Percentiles rank a stretch among this genome's conserved stretches.
Conservation (phyloP, 2,888 invertebrate genomes). For the Taphrorychus bicolor region DNA sequence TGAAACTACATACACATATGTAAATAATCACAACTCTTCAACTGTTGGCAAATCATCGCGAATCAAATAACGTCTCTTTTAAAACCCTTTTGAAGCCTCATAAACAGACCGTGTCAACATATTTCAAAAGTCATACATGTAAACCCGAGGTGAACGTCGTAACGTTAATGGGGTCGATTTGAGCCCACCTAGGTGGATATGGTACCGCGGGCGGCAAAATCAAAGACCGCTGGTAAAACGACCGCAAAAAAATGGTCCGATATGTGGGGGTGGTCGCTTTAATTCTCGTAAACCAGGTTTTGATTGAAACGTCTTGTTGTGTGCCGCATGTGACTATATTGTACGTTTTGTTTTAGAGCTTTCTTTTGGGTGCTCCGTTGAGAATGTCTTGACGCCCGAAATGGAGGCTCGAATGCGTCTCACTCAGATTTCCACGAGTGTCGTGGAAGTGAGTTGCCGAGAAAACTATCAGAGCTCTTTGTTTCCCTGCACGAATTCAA, state of each 20-base stretch:
- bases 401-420: slow-evolving; percentile 10
- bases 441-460: slow-evolving; percentile 54
- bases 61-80: too few relatives aligned
- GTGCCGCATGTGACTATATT: background rate
- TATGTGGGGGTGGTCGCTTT: slow-evolving; percentile 19
- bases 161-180: slow-evolving; percentile 46
- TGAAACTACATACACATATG: too few relatives aligned
- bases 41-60: too few relatives aligned
- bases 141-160: slow-evolving; percentile 8
- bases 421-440: slow-evolving; percentile 49
- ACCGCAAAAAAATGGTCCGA: slow-evolving; percentile 12
- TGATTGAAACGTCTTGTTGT: slow-evolving; percentile 9
- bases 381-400: slow-evolving; percentile 10
- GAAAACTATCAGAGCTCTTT: slow-evolving; percentile 54
- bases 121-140: slow-evolving; percentile 26
- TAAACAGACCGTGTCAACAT: slow-evolving; percentile 14
- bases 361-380: background rate
- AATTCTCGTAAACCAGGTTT: background rate
- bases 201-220: slow-evolving; percentile 45
- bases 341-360: background rate
- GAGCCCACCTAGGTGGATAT: slow-evolving; percentile 54
- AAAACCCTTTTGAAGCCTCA: too few relatives aligned
- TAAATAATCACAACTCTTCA: too few relatives aligned
- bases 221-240: slow-evolving; percentile 24
- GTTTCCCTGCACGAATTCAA: slow-evolving; percentile 53